Base-by-base conservation (phyloP, 2,888 invertebrate species). In the Stenichneumon culpator region DNA sequence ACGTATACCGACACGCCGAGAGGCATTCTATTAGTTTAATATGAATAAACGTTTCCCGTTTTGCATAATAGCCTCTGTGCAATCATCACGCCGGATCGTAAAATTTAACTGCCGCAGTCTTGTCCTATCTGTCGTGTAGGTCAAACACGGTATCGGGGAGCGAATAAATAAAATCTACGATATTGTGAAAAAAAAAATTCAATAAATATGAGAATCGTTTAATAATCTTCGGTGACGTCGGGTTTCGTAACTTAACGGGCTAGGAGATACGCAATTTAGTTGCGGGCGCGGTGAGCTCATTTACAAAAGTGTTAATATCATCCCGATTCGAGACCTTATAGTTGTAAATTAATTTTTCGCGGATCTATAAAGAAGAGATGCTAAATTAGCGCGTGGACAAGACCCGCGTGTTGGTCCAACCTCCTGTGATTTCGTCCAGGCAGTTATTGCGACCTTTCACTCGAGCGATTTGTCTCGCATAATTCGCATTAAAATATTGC, bases 371-470 rank as follows among this genome's bases (percentile, higher is more conserved):
- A 25, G 6, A 28, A 47, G 44, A 47, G 6, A 65, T 19, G 19
- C 28, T n/a, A 65, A 65, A 72, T 16, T 9, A 52, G 65, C 36
- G 44, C 22, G 63, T 65, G 65, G 44, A 79, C 63, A 54, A 65
- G 22, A 44, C 22, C 63, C 39, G 50, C 19, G 47, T n/a, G 69
- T 70, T 32, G 69, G 60, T 60, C 69, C 69, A 69, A 79, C 28
- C 47, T 63, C n/a, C 47, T 11, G 9, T 16, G 68, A 67, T 68
- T 54, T 67, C n/a, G 2, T 52, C 63, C 16, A 7, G 32, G 16
- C 63, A 63, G 14, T 63, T n/a, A 63, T 22, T 39, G 44, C 69
- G 60, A 79, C 78, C 78, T 79, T 79, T 79, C 60, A 63, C 69
- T 69, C 68, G 22, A n/a, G 32, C 44, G 69, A 47, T 44, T 22